Evolutionary conservation across 2,113 vertebrate genomes (phyloP), one percentile per base, ranked within the genome.

Genomic region (Trogon melanurus): DNA sequence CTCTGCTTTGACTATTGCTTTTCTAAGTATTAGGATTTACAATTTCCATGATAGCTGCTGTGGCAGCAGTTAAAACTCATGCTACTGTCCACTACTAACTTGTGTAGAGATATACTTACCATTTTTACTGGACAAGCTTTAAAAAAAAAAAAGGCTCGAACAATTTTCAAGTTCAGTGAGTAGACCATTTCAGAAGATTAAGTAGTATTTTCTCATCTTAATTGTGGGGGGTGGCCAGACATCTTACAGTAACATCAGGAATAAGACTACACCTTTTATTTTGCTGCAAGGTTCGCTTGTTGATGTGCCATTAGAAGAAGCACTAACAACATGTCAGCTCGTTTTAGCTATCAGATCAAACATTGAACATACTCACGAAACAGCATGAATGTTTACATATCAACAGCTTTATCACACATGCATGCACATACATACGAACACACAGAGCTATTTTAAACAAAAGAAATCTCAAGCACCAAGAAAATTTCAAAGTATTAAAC

Each of bases 401-500:
- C 94, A 60, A 93, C 69, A 95, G 18, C 58, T 95, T 70, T 36
- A 79, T 48, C 79, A 94, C 69, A 75, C 88, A 88, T 36, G 57
- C 83, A 69, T 84, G 90, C 85, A 92, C 83, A 56, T 7, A 93
- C 67, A 96, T 54, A 88, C 21, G 1, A 41, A 91, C 87, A 97
- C 86, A 93, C 57, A 76, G 45, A 54, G 95, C 85, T 95, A 95
- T 82, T 90, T 93, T 36, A 97, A 96, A 95, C 58, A 89, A 94
- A 76, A 94, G 11, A 89, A 92, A 95, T 61, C 57, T 82, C 87
- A 92, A 95, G 80, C 75, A 96, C 48, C 7, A 6, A 92, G 67
- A 94, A 97, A 74, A 97, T 81, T 73, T 95, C 85, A 97, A 93
- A 97, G 93, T 66, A 96, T 97, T 96, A 98, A 98, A 98, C 98